Conservation (phyloP, 2,888 invertebrate genomes). For the Spisula subtruncata region DNA sequence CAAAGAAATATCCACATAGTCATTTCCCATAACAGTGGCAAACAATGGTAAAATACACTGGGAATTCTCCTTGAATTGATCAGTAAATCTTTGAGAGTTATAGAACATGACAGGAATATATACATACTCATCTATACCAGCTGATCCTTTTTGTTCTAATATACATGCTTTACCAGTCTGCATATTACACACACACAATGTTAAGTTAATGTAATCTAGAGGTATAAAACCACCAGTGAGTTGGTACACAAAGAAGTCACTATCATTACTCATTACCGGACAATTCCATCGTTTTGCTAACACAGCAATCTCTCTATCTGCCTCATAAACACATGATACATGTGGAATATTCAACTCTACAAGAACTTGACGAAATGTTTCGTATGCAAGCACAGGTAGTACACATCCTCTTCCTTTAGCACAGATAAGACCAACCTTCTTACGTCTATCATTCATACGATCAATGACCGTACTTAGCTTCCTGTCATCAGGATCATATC, state of each 20-base stretch:
- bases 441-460: constrained; percentile 81
- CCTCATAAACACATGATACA: constrained; percentile 95
- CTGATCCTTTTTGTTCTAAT: constrained; percentile 22
- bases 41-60: constrained; percentile 92
- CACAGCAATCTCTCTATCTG: constrained; percentile 95
- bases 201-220: constrained; percentile 88
- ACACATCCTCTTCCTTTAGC: constrained; percentile 88
- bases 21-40: constrained; percentile 95
- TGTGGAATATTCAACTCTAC: constrained; percentile 91
- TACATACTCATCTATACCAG: constrained; percentile 54
- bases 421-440: constrained; percentile 73
- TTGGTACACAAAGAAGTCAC: constrained; percentile 97
- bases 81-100: constrained; percentile 91
- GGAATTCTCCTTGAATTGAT: constrained; percentile 90
- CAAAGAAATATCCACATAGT: constrained; percentile 91
- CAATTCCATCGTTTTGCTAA: constrained; percentile 93
- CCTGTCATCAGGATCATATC: constrained; percentile 83
- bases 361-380: constrained; percentile 92
- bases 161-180: constrained; percentile 54
- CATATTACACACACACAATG: constrained; percentile 64
- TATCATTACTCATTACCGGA: constrained; percentile 96
- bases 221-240: constrained; percentile 92
- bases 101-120: constrained; percentile 90
- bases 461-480: constrained; percentile 84
- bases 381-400: constrained; percentile 93